Base-by-base conservation (phyloP, 2,113 vertebrate species). In the Myxocyprinus asiaticus region DNA sequence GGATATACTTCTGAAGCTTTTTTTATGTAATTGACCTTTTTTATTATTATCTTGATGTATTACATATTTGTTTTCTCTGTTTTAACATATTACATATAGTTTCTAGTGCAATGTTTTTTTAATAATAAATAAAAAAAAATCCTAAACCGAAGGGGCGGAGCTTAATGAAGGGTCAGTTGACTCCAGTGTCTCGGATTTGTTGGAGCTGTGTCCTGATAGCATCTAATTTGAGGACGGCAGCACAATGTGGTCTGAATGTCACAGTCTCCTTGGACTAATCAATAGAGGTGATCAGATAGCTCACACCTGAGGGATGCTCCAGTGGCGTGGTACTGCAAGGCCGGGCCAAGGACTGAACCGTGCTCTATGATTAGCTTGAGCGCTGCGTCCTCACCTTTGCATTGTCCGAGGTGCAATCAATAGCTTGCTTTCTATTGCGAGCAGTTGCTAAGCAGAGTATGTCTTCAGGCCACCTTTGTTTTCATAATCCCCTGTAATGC, bases 251-350 rank as follows among this genome's bases (percentile, higher is more conserved):
- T 86, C 85, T 90, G 90, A 92, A 93, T 86, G 91, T 91, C 91
- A 89, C 64, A 66, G 85, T 92, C 86, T 91, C 90, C 91, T 91
- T 92, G 89, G 87, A 84, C 73, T 42, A 80, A 90, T 93, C 91
- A 88, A 92, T 92, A 80, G 11, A 66, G 61, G 76, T 84, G 84
- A 92, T 93, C 91, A 87, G 90, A 92, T 92, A 91, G 89, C 89
- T 79, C 88, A 86, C 89, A 88, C 87, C 87, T 87, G 87, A 87
- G 89, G 89, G 88, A 89, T 72, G 84, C 86, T 81, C 79, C 10
- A 76, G 85, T 75, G 79, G 65, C 71, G 69, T 63, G 11, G 58
- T 14, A 47, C n/a, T 51, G 58, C 80, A 59, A 85, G 79, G 83
- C 77, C 66, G 4, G 33, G 15, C 47, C 76, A 79, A 79, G 80